phyloP scores from a whole-genome alignment of 1,140 invertebrate species.

The Apocrypta bakeri region DNA sequence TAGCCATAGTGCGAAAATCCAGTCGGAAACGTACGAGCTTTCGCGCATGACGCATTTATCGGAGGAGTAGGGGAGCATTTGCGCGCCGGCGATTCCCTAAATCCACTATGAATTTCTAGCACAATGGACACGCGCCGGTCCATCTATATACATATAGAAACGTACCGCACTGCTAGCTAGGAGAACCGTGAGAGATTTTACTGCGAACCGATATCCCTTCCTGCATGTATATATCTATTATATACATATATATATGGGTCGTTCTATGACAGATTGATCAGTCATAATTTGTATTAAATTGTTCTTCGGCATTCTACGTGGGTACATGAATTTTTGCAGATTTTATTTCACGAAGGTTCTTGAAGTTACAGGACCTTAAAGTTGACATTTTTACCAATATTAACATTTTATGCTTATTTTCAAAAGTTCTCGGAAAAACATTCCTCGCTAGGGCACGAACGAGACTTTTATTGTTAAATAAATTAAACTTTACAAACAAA shows the following conservation, averaged over 20 bases:
- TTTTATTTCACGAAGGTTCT: too few relatives aligned
- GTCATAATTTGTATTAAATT: too few relatives aligned
- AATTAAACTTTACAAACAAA: too few relatives aligned
- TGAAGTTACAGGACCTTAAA: too few relatives aligned
- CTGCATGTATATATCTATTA: neutral
- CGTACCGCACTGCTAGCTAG: neutral
- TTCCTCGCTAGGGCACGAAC: too few relatives aligned
- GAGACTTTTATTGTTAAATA: too few relatives aligned
- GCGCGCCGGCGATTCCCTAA: slow-evolving; percentile 43
- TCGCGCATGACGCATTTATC: slow-evolving; percentile 41
- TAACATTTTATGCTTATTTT: too few relatives aligned
- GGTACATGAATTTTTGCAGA: too few relatives aligned
- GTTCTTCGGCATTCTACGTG: too few relatives aligned
- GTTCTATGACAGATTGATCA: too few relatives aligned
- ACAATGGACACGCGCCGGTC: slow-evolving; percentile 30
- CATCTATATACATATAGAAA: neutral
- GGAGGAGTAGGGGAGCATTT: slow-evolving; percentile 22
- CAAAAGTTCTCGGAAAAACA: too few relatives aligned
- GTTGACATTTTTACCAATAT: too few relatives aligned
- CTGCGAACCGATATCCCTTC: neutral
- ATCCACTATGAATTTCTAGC: slow-evolving; percentile 48
- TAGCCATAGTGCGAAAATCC: slow-evolving; percentile 5
- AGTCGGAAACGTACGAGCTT: slow-evolving; percentile 39
- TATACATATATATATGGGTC: neutral
- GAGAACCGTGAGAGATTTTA: slow-evolving; percentile 17